Evolutionary conservation across 35 echinoderm and acorn worm genomes (phyloP).

Genomic region (Apostichopus japonicus): DNA sequence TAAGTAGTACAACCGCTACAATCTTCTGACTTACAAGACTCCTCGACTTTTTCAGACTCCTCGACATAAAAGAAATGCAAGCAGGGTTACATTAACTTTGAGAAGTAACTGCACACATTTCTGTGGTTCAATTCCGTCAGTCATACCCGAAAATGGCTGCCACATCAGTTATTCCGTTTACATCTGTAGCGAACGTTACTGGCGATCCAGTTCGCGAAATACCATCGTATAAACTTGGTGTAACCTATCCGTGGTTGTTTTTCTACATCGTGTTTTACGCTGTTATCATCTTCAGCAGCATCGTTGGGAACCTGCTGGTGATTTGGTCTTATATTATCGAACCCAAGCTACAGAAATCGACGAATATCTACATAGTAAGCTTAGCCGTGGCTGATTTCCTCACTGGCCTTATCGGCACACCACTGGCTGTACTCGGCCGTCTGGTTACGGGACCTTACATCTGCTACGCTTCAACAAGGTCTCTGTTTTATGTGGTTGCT

Average conservation of each 20-base stretch:
- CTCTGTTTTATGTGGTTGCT: background rate
- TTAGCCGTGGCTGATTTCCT: conserved; percentile 40
- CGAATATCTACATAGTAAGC: conserved; percentile 41
- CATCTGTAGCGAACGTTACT: background rate
- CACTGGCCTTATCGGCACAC: conserved; percentile 19
- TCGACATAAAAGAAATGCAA: background rate
- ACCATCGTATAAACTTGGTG: conserved; percentile 5
- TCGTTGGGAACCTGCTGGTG: conserved; percentile 35
- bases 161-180: background rate
- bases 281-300: background rate
- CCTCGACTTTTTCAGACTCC: too few species aligned
- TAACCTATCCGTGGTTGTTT: background rate
- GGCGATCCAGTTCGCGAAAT: background rate
- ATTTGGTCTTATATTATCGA: conserved; percentile 45
- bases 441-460: conserved; percentile 15
- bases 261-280: conserved; percentile 22
- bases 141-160: background rate
- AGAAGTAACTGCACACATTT: background rate
- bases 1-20: too few species aligned
- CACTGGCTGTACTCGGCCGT: conserved; percentile 26
- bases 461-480: conserved; percentile 34
- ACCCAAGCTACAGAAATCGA: conserved; percentile 25
- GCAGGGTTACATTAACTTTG: background rate
- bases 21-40: too few species aligned
- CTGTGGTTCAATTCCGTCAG: background rate